A percentile compares a stretch with the other conserved stretches of the same genome.
Evolutionary conservation across 2,888 invertebrate genomes (phyloP).

Genomic region (Apodemia zela): DNA sequence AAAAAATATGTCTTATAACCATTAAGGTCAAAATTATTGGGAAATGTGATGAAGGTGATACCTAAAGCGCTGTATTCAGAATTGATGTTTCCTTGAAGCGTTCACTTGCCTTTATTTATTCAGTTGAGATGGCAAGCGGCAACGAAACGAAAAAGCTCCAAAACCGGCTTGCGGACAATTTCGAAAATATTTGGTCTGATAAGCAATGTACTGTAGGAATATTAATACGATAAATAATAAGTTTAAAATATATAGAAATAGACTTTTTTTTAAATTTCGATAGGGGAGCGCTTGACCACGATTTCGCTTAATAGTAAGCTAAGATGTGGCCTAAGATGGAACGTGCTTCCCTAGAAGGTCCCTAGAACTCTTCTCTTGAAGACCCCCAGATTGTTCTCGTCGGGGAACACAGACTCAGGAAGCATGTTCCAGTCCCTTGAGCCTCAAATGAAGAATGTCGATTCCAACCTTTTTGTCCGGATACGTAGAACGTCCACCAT

Average conservation of each 20-base stretch:
- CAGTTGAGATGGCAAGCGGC: conserved; percentile 62
- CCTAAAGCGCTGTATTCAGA: conserved; percentile 45
- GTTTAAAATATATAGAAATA: neutral
- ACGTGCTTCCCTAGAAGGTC: too few species aligned
- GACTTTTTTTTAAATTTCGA: too few species aligned
- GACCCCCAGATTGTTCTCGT: too few species aligned
- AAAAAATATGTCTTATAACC: neutral
- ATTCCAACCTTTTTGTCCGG: too few species aligned
- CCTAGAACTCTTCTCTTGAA: too few species aligned
- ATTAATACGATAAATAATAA: neutral
- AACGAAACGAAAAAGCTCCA: conserved; percentile 57
- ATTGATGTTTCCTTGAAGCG: conserved; percentile 66
- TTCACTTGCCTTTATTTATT: conserved; percentile 63
- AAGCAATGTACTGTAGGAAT: conserved; percentile 42
- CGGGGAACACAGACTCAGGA: too few species aligned
- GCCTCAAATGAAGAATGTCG: too few species aligned
- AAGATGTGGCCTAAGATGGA: too few species aligned
- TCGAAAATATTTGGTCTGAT: conserved; percentile 72
- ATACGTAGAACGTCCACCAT: too few species aligned
- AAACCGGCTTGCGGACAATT: conserved; percentile 68
- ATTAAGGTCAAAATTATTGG: neutral
- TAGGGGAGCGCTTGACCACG: too few species aligned
- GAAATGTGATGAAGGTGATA: conserved; percentile 22
- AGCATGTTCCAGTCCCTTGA: too few species aligned
- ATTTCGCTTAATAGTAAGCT: too few species aligned